phyloP scores from a whole-genome alignment of 2,797 vertebrate genomes.

The Salarias fasciatus region DNA sequence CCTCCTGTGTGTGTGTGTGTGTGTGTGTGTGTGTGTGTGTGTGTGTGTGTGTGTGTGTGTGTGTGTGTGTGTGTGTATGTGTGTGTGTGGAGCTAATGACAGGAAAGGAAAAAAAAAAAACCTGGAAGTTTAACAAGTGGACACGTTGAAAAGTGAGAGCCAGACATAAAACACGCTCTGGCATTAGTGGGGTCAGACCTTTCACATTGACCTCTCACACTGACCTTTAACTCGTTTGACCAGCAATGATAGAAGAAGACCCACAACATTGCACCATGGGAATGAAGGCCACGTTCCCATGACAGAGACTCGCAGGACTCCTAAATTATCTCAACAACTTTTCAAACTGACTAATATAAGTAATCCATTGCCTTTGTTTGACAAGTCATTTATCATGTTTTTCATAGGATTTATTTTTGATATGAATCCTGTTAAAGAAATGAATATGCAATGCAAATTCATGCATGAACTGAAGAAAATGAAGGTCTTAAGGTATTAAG shows the following conservation, averaged over 20 bases:
- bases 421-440: too few species aligned
- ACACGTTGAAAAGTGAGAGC: conserved; percentile 24
- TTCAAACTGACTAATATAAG: background rate
- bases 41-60: conserved; percentile 5
- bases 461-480: too few species aligned
- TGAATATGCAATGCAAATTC: too few species aligned
- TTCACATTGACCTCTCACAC: conserved; percentile 20
- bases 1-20: conserved; percentile 13
- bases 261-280: conserved; percentile 14
- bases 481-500: too few species aligned
- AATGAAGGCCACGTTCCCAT: conserved; percentile 18
- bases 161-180: conserved; percentile 37
- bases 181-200: conserved; percentile 28
- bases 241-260: conserved; percentile 33
- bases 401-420: too few species aligned
- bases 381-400: background rate
- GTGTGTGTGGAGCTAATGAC: conserved; percentile 2
- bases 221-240: conserved; percentile 56
- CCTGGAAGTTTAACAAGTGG: conserved; percentile 6
- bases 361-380: background rate
- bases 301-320: conserved; percentile 9
- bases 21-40: conserved; percentile 11
- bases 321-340: background rate
- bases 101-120: conserved; percentile 10
- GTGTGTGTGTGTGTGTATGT: too few species aligned